Evolutionary conservation across 2,888 invertebrate genomes (phyloP).

Genomic region (Aphidius colemani): DNA sequence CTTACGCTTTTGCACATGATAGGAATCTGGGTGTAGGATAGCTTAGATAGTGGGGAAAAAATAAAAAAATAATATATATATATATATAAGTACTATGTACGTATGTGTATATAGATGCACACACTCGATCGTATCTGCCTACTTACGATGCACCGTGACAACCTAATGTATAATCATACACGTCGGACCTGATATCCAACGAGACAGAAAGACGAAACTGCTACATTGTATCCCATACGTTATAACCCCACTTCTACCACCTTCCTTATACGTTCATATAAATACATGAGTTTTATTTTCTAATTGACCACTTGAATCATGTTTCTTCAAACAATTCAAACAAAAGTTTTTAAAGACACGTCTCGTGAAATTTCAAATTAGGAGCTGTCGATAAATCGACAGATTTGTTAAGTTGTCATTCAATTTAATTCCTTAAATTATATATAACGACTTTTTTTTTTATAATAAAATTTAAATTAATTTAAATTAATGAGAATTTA

Average conservation of each 20-base stretch:
- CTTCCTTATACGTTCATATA: slow-evolving; percentile 1
- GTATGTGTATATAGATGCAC: slow-evolving; percentile 25
- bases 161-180: slow-evolving; percentile 49
- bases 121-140: slow-evolving; percentile 32
- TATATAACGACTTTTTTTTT: background rate
- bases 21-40: slow-evolving; percentile 3
- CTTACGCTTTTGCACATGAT: slow-evolving; percentile 43
- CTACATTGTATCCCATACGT: slow-evolving; percentile 6
- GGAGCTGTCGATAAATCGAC: too few relatives aligned
- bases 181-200: slow-evolving; percentile 19
- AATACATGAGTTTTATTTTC: too few relatives aligned
- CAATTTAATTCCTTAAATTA: too few relatives aligned
- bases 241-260: too few relatives aligned
- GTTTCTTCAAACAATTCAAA: too few relatives aligned
- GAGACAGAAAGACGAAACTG: slow-evolving; percentile 14
- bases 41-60: background rate
- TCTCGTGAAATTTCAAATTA: too few relatives aligned
- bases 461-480: background rate
- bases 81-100: background rate
- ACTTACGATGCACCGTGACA: slow-evolving; percentile 44
- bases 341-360: too few relatives aligned
- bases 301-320: too few relatives aligned
- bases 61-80: background rate
- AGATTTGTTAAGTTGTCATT: too few relatives aligned
- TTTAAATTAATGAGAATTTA: too few relatives aligned